Percentiles rank a stretch among this genome's conserved stretches.
These are phyloP conservation scores for Urocolius indicus DNA, from an alignment of 2,113 vertebrate genomes.

Conservation along the genomic window DNA sequence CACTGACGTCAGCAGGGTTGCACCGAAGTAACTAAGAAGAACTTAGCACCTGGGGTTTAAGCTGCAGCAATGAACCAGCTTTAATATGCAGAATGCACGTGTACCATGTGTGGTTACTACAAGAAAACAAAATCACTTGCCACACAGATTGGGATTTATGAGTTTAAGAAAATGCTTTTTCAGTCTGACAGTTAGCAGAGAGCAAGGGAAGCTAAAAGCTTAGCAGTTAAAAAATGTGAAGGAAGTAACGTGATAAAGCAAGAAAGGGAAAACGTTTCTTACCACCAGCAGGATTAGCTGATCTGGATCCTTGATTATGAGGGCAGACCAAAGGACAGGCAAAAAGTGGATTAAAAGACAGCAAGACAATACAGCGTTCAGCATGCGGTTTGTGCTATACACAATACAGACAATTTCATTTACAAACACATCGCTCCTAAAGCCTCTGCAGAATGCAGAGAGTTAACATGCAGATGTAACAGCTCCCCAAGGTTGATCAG, in stretches of 20 bases:
- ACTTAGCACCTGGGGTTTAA: neutral
- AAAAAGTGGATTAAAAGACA: conserved; percentile 88
- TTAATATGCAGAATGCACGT: rapidly evolving
- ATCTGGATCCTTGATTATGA: conserved; percentile 98
- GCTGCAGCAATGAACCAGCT: neutral
- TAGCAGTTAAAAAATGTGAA: conserved; percentile 52
- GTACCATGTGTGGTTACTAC: neutral
- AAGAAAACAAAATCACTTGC: neutral
- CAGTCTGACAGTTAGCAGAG: neutral
- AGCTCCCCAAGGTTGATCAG: neutral
- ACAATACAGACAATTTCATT: conserved; percentile 59
- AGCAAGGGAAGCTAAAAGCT: neutral
- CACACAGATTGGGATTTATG: neutral
- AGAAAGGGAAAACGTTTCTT: conserved; percentile 84
- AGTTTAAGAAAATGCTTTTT: neutral
- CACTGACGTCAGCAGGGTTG: neutral
- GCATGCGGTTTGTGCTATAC: conserved; percentile 71
- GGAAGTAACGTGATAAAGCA: conserved; percentile 37
- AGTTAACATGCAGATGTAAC: neutral
- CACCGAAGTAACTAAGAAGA: neutral
- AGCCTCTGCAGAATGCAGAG: conserved; percentile 26
- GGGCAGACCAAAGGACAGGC: conserved; percentile 90
- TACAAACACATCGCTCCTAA: conserved; percentile 57
- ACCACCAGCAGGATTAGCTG: conserved; percentile 99
- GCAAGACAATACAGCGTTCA: conserved; percentile 80